These are phyloP conservation scores for Xestobium rufovillosum DNA, from an alignment of 2,888 invertebrate species.

Conservation along the genomic window DNA sequence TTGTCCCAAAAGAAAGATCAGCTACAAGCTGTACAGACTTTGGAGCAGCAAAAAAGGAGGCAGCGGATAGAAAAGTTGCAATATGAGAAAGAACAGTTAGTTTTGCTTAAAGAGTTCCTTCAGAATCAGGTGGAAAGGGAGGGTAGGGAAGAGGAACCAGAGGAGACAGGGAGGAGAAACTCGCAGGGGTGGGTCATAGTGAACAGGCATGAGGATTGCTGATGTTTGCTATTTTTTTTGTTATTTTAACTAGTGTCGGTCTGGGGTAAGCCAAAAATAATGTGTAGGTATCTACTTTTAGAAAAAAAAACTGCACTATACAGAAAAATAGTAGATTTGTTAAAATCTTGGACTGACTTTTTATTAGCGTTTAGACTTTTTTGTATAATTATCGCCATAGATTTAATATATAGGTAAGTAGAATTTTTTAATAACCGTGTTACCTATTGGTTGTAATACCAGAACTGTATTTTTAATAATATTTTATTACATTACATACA, in stretches of 20 bases:
- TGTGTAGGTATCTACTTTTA: no score
- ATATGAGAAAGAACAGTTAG: slow-evolving; percentile 52
- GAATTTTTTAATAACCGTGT: no score
- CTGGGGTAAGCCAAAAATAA: no score
- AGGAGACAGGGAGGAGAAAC: slow-evolving; percentile 16
- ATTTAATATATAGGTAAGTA: no score
- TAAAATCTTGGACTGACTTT: no score
- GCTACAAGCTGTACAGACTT: slow-evolving; percentile 59
- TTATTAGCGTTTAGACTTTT: no score
- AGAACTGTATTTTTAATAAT: no score
- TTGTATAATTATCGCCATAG: no score
- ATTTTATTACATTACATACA: no score
- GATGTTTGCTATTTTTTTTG: background rate
- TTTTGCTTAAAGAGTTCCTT: slow-evolving; percentile 58
- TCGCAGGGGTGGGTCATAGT: slow-evolving; percentile 34
- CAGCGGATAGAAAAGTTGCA: slow-evolving; percentile 38
- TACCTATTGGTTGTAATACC: no score
- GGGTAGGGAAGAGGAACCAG: slow-evolving; percentile 17
- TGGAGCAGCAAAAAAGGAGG: slow-evolving; percentile 39
- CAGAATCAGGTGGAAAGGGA: slow-evolving; percentile 53
- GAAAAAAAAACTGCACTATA: no score
- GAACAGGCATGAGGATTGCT: slow-evolving; percentile 23
- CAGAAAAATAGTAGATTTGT: no score
- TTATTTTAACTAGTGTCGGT: background rate
- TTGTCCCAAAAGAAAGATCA: slow-evolving; percentile 72